phyloP scores from a whole-genome alignment of 2,797 vertebrate genomes.

The Paedocypris micromegethes region DNA sequence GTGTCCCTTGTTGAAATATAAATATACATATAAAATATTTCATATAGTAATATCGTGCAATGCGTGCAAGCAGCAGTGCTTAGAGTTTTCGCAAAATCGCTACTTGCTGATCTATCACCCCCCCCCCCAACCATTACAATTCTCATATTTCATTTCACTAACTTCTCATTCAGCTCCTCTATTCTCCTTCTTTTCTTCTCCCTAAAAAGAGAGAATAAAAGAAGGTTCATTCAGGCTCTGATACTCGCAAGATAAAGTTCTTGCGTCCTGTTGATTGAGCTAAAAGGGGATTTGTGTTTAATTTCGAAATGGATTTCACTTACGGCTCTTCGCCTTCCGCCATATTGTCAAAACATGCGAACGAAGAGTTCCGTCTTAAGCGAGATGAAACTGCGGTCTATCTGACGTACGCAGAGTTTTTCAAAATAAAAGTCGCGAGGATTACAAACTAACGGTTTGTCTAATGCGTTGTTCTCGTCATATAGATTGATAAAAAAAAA shows the following conservation, averaged over 20 bases:
- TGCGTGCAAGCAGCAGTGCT: constrained; percentile 19
- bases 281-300: constrained; percentile 51
- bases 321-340: constrained; percentile 88
- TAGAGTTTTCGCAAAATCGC: constrained; percentile 44
- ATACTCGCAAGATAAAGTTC: constrained; percentile 44
- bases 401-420: background rate
- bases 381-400: background rate
- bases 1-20: background rate
- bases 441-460: no score
- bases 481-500: no score
- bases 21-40: background rate
- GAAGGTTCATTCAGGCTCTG: constrained; percentile 84
- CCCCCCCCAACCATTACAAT: constrained; percentile 60
- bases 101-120: constrained; percentile 48
- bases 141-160: constrained; percentile 70
- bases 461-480: no score
- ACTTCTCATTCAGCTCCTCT: constrained; percentile 94
- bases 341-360: constrained; percentile 64
- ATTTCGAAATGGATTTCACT: constrained; percentile 66
- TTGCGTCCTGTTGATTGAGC: constrained; percentile 49
- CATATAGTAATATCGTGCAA: constrained; percentile 1
- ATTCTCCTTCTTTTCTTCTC: constrained; percentile 97
- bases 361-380: constrained; percentile 14
- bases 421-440: constrained; percentile 26
- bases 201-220: constrained; percentile 93